Base-by-base conservation (phyloP, 2,888 invertebrate species). In the Temnothorax rugatulus region DNA sequence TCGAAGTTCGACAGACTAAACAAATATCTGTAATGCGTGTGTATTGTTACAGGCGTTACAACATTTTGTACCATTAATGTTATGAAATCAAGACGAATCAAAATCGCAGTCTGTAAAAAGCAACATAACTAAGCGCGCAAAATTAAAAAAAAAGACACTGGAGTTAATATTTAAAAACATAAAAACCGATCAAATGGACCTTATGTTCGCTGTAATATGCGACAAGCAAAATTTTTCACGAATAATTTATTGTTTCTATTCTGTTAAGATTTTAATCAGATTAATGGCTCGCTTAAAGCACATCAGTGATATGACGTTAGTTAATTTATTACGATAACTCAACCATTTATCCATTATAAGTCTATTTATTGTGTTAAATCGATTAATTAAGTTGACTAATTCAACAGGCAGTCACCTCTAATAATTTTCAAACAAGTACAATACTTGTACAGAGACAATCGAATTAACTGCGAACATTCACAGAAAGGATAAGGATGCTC, bases 361-460 rank as follows among this genome's bases (percentile, higher is more conserved):
- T 44, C 18, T n/a, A 13, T 34, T 73, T 73, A 73, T 54, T 41
- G 9, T 2, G 5, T 11, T 41, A 74, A 73, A 34, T 29, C 5
- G 25, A 41, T 59, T 57, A 54, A 5, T 63, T 63, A 44, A 47
- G 18, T 66, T 52, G 8, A 13, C 18, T 66, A 18, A 76, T 76
- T 38, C 25, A 25, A 38, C 25, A 66, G 21, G 7, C 52, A 76
- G 38, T 38, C 8, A 64, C 52, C n/a, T 41, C 50, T 66, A 76
- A 66, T 76, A 76, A 66, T 76, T 69, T 77, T 69, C 44, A 54
- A 68, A 76, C 66, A 68, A 68, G 5, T 68, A 54, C 11, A 61
- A 18, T 63, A 63, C 11, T 77, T 68, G 25, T 7, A 54, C 11
- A 69, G 4, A n/a, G 2, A 34, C 4, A 54, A 68, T 54, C 5